Evolutionary conservation across 2,113 vertebrate genomes (phyloP), one percentile per base, ranked within the genome.

Genomic region (Gallinago jamesoni): DNA sequence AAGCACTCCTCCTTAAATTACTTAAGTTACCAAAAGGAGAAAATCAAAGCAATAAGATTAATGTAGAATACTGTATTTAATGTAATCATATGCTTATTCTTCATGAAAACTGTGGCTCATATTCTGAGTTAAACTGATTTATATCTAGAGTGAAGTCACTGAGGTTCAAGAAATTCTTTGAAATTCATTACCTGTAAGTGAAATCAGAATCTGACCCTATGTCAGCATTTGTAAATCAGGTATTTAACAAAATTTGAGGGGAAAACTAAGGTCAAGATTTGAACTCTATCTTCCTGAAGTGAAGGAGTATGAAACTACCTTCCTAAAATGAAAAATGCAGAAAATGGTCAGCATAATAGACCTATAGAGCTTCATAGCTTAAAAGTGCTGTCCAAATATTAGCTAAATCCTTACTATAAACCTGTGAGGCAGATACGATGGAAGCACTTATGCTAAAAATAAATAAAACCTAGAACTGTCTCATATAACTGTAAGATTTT

Each of bases 401-500:
- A 94, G 91, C 92, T 92, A 96, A 94, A 96, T 94, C 78, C 89
- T 92, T 69, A 27, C 93, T 83, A 93, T 69, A 94, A 93, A 95
- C 84, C 94, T 87, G 66, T 47, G 67, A 89, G 67, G 84, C 81
- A 94, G 87, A 94, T 94, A 87, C 94, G 87, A 96, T 95, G 86
- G 93, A 94, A 96, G 81, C 81, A 91, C 89, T 95, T 94, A 93
- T 14, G 84, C 70, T 92, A 86, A 96, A 96, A 93, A 96, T 92
- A 96, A 84, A 95, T 83, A 92, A 96, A 96, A 94, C 74, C 91
- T 47, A 91, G 84, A 96, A 94, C 87, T 94, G 91, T 89, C 91
- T 94, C 91, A 94, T 84, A 87, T 76, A 94, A 94, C 81, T 64
- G 37, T 85, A 96, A 94, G 81, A 96, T 97, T 97, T 96, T 95